Evolutionary conservation across 1,140 invertebrate species (phyloP).

Genomic region (Atta cephalotes): DNA sequence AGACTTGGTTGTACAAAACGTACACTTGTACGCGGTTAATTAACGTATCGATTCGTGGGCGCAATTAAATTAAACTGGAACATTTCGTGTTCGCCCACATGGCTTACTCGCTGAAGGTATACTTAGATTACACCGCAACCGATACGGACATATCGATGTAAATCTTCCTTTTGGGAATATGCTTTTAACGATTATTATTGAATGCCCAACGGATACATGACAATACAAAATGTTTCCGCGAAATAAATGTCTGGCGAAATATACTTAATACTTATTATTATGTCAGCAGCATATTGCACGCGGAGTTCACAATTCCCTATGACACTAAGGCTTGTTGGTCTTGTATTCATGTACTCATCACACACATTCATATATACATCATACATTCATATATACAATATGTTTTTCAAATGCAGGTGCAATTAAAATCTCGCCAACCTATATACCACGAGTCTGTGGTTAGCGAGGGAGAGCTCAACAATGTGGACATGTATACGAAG

Average conservation of each 20-base stretch:
- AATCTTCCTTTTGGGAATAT: neutral
- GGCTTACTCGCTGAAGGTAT: neutral
- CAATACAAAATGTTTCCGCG: neutral
- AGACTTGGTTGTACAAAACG: slow-evolving; percentile 6
- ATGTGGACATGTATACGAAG: neutral
- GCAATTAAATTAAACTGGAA: slow-evolving; percentile 44
- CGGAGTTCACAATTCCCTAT: neutral
- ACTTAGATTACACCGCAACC: slow-evolving; percentile 26
- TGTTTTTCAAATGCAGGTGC: neutral
- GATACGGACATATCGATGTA: neutral
- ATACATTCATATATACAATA: no score
- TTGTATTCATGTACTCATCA: no score
- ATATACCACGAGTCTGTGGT: neutral
- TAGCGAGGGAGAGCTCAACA: neutral
- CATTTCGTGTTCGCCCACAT: slow-evolving; percentile 18
- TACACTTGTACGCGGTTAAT: neutral
- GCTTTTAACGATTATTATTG: neutral
- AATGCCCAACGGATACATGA: neutral
- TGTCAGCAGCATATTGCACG: neutral
- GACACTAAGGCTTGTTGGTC: neutral
- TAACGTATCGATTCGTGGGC: slow-evolving; percentile 34
- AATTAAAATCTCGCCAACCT: slow-evolving; percentile 41
- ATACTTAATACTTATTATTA: neutral
- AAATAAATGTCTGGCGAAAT: neutral
- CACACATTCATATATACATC: neutral